Evolutionary conservation across 2,888 invertebrate genomes (phyloP).

Genomic region (Xylocampa areola): DNA sequence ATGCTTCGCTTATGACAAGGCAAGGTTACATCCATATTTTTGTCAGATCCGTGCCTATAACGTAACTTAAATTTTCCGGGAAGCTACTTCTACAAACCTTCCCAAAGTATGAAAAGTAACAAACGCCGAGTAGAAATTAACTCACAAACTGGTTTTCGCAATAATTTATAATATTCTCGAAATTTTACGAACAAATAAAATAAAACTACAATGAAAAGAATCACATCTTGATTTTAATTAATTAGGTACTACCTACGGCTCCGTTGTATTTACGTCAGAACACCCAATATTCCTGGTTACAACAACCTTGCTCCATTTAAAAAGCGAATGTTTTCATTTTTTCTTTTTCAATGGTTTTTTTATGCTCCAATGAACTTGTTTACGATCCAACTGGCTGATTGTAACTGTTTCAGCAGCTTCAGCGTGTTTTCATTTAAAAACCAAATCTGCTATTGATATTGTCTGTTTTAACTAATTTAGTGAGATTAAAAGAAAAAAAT

Average conservation of each 20-base stretch:
- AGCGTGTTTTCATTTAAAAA: constrained; percentile 22
- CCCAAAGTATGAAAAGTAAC: no score
- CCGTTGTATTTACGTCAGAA: constrained; percentile 25
- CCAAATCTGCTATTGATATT: not conserved
- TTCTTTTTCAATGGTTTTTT: constrained; percentile 36
- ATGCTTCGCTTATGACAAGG: no score
- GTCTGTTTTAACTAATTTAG: not conserved
- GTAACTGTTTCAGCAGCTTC: constrained; percentile 21
- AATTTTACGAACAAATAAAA: no score
- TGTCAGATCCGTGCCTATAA: no score
- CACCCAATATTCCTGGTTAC: constrained; percentile 25
- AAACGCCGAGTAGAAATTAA: no score
- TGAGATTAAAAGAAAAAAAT: no score
- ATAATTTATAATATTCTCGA: no score
- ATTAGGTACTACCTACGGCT: constrained; percentile 7
- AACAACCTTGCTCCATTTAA: constrained; percentile 54
- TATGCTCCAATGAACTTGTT: constrained; percentile 44
- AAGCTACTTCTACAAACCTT: no score
- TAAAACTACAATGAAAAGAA: not conserved
- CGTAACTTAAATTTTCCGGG: no score
- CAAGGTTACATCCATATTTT: no score
- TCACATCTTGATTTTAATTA: constrained; percentile 31
- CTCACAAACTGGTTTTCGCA: no score
- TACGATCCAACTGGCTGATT: constrained; percentile 44
- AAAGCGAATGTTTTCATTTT: constrained; percentile 43